Percentiles rank a stretch among this genome's conserved stretches.
Evolutionary conservation across 37 sponge, comb jelly and placozoan species (phyloP).

Genomic region (Geodia barretti): DNA sequence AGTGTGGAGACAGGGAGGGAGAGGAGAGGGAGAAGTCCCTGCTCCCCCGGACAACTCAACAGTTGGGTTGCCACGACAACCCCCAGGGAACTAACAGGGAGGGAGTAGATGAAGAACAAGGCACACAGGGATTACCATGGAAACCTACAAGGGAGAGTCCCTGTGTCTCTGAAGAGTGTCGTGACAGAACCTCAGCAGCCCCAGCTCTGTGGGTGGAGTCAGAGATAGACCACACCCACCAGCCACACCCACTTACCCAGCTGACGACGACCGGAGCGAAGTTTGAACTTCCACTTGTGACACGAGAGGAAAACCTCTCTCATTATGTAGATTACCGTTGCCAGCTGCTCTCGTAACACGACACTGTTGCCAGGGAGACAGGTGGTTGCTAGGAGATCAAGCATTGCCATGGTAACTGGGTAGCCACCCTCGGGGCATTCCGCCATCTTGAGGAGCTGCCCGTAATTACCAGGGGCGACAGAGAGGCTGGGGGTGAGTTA

Average conservation of each 20-base stretch:
- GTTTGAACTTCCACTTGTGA: constrained; percentile 71
- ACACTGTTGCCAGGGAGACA: background rate
- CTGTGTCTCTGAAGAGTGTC: background rate
- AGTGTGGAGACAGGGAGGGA: constrained; percentile 52
- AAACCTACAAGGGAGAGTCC: background rate
- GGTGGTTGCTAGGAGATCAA: constrained; percentile 45
- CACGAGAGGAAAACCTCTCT: constrained; percentile 54
- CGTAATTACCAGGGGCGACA: constrained; percentile 76
- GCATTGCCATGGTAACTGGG: constrained; percentile 75
- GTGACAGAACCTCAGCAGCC: background rate
- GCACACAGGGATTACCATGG: background rate
- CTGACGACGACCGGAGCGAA: constrained; percentile 26
- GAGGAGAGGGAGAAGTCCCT: constrained; percentile 42
- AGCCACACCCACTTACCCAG: constrained; percentile 43
- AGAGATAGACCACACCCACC: background rate
- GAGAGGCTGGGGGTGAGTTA: constrained; percentile 32
- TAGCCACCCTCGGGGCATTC: constrained; percentile 72
- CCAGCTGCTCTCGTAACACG: constrained; percentile 36
- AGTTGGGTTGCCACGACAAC: constrained; percentile 38
- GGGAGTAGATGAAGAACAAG: background rate
- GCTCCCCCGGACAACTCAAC: constrained; percentile 35
- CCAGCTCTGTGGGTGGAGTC: background rate
- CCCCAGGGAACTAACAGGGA: constrained; percentile 4
- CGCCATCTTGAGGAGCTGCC: constrained; percentile 63
- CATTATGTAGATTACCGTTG: constrained; percentile 59